Conservation (phyloP, 2,888 invertebrate genomes). For the Vesta saturnalis region DNA sequence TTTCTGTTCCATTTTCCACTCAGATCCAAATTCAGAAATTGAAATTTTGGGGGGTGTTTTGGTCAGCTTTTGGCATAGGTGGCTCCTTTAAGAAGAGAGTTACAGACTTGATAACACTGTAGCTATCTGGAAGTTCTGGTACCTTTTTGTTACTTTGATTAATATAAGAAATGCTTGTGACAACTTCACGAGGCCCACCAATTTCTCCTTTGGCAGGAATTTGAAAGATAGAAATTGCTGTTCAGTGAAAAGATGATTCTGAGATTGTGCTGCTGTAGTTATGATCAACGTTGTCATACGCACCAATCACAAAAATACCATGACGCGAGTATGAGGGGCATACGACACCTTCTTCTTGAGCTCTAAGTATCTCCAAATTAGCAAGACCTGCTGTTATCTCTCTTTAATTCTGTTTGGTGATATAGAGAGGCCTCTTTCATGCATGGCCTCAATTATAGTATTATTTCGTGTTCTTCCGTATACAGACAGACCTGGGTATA, state of each 20-base stretch:
- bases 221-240: constrained; percentile 14
- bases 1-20: constrained; percentile 12
- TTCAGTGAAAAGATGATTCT: constrained; percentile 11
- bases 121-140: constrained; percentile 13
- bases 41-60: constrained; percentile 5
- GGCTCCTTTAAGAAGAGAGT: constrained; percentile 6
- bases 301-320: constrained; percentile 7
- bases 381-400: too few species aligned
- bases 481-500: too few species aligned
- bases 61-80: constrained; percentile 11
- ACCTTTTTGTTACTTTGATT: constrained; percentile 13
- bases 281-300: constrained; percentile 11
- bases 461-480: too few species aligned
- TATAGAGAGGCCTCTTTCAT: too few species aligned
- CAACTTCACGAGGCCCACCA: neutral
- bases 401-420: too few species aligned
- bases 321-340: too few species aligned
- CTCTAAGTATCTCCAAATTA: too few species aligned
- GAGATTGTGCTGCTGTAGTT: constrained; percentile 1
- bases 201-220: constrained; percentile 15
- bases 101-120: constrained; percentile 14
- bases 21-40: constrained; percentile 11
- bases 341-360: too few species aligned
- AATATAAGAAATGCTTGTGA: constrained; percentile 8
- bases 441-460: too few species aligned